Conservation (phyloP, 1,140 invertebrate genomes). For the Cyclargus thomasi region DNA sequence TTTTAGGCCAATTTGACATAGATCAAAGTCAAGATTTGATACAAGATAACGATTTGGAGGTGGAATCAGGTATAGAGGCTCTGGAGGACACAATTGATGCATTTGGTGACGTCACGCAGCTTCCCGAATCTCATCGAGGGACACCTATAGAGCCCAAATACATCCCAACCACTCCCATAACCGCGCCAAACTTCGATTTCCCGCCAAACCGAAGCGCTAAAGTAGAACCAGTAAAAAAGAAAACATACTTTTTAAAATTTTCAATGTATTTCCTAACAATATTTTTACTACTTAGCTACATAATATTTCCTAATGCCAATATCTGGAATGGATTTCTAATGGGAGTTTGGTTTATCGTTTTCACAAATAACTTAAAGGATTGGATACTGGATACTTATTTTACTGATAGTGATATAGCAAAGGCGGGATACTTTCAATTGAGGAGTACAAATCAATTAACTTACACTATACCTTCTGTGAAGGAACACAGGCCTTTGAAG, state of each 20-base stretch:
- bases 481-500: slow-evolving; percentile 66
- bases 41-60: slow-evolving; percentile 56
- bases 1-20: slow-evolving; percentile 40
- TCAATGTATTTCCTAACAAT: slow-evolving; percentile 62
- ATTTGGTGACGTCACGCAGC: slow-evolving; percentile 43
- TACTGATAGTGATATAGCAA: slow-evolving; percentile 46
- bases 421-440: slow-evolving; percentile 39
- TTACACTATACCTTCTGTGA: slow-evolving; percentile 63
- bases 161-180: slow-evolving; percentile 24
- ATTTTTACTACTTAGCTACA: slow-evolving; percentile 49
- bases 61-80: slow-evolving; percentile 72
- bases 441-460: slow-evolving; percentile 40
- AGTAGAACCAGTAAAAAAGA: slow-evolving; percentile 31
- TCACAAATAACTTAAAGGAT: slow-evolving; percentile 51
- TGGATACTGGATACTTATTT: slow-evolving; percentile 62
- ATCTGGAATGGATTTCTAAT: slow-evolving; percentile 67
- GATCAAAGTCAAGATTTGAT: slow-evolving; percentile 43
- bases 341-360: slow-evolving; percentile 63
- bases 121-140: neutral
- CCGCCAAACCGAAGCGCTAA: slow-evolving; percentile 48
- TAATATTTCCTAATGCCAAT: slow-evolving; percentile 56
- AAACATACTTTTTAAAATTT: slow-evolving; percentile 51
- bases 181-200: slow-evolving; percentile 44
- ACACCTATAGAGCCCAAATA: slow-evolving; percentile 23
- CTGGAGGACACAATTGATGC: slow-evolving; percentile 64